phyloP scores from a whole-genome alignment of 2,888 invertebrate species.

The Girardia tigrina region DNA sequence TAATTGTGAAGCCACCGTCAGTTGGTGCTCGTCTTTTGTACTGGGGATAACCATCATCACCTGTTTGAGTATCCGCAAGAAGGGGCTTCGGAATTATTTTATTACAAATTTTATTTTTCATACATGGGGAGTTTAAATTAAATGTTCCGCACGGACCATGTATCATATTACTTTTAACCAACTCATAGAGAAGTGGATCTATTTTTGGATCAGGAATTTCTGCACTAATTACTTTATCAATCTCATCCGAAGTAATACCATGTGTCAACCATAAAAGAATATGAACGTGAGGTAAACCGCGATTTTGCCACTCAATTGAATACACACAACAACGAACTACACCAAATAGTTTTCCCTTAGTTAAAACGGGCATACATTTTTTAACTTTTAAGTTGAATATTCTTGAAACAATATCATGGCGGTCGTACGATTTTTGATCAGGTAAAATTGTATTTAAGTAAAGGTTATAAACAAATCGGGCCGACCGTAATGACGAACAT shows the following conservation, averaged over 20 bases:
- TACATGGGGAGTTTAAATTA: slow-evolving; percentile 44
- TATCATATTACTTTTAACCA: slow-evolving; percentile 39
- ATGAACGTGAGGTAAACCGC: slow-evolving; percentile 42
- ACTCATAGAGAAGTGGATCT: slow-evolving; percentile 38
- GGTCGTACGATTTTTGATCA: slow-evolving; percentile 28
- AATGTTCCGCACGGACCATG: slow-evolving; percentile 40
- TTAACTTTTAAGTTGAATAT: slow-evolving; percentile 37
- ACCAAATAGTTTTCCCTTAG: slow-evolving; percentile 39
- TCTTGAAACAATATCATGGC: slow-evolving; percentile 37
- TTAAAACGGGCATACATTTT: slow-evolving; percentile 32
- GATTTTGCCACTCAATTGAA: slow-evolving; percentile 44
- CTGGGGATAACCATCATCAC: slow-evolving; percentile 44
- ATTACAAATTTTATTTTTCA: slow-evolving; percentile 46
- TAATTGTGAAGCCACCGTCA: slow-evolving; percentile 34
- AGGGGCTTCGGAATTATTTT: slow-evolving; percentile 47
- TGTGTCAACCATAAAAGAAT: slow-evolving; percentile 39
- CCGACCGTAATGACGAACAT: slow-evolving; percentile 48
- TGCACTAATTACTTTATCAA: slow-evolving; percentile 38
- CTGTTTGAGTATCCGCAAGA: slow-evolving; percentile 40
- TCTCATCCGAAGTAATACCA: slow-evolving; percentile 38
- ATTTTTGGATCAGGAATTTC: slow-evolving; percentile 39
- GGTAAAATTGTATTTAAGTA: slow-evolving; percentile 35
- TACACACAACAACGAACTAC: slow-evolving; percentile 39
- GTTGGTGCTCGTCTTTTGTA: slow-evolving; percentile 41
- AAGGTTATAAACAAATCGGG: slow-evolving; percentile 47